These are phyloP conservation scores for Pseudomyrmex pallidus DNA, from an alignment of 1,140 invertebrate genomes.

Conservation along the genomic window DNA sequence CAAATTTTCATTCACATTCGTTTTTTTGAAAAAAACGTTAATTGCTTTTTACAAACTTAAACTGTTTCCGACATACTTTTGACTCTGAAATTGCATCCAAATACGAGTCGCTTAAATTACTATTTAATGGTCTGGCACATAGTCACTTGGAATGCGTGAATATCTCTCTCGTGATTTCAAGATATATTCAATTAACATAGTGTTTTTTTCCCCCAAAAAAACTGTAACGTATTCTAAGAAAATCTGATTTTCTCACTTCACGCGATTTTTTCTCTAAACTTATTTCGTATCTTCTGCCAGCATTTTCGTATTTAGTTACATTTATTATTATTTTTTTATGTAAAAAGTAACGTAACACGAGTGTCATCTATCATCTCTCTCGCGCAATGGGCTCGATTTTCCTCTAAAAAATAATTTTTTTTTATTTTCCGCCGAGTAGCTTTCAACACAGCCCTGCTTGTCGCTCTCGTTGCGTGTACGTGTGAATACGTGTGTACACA, in stretches of 20 bases:
- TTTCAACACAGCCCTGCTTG: conserved; percentile 20
- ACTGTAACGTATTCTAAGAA: not conserved
- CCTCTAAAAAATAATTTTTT: conserved; percentile 43
- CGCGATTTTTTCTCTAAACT: conserved; percentile 7
- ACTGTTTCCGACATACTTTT: not conserved
- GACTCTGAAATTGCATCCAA: not conserved
- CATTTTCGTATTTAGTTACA: not conserved
- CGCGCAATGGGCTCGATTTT: not conserved
- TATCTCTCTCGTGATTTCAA: not conserved
- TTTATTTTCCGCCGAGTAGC: conserved; percentile 50
- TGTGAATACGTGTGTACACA: no score
- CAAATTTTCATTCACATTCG: not conserved
- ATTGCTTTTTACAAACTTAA: not conserved
- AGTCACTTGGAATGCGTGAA: conserved; percentile 16
- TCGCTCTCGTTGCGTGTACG: conserved; percentile 3
- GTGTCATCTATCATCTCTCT: conserved; percentile 15
- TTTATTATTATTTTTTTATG: not conserved
- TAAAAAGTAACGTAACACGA: conserved; percentile 5
- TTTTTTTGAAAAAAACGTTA: not conserved
- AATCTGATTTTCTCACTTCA: not conserved
- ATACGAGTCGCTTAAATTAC: conserved; percentile 9
- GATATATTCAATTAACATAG: not conserved
- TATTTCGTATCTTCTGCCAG: not conserved
- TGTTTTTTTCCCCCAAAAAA: not conserved
- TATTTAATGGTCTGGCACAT: not conserved